phyloP scores from a whole-genome alignment of 2,888 invertebrate genomes.

The Philonicus albiceps region DNA sequence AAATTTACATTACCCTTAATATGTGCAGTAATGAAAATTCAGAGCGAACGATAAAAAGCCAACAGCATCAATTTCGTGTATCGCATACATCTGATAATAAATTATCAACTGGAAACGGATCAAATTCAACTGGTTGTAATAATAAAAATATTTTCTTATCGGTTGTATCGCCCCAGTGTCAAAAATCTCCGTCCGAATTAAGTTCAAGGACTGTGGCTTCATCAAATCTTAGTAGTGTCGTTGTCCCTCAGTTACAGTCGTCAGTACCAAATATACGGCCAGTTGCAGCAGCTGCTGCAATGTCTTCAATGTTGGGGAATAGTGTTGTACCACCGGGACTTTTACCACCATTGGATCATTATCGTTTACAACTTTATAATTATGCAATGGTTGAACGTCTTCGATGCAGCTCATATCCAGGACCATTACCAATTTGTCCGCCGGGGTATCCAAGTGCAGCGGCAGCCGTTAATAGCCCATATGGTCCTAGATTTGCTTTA shows the following conservation, averaged over 20 bases:
- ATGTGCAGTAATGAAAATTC: slow-evolving; percentile 37
- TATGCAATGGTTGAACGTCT: slow-evolving; percentile 86
- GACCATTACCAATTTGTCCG: slow-evolving; percentile 42
- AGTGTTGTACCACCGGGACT: slow-evolving; percentile 44
- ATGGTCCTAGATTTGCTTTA: slow-evolving; percentile 71
- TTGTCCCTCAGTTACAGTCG: neutral
- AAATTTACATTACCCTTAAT: neutral
- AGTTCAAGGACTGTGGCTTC: neutral
- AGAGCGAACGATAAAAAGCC: slow-evolving; percentile 16
- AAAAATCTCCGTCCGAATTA: neutral
- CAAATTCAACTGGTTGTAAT: neutral
- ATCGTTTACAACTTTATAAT: slow-evolving; percentile 85
- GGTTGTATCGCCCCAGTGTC: neutral
- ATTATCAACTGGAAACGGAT: too few species aligned
- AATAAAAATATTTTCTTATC: neutral
- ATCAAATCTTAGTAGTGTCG: neutral
- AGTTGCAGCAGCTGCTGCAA: neutral
- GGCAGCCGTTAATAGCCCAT: slow-evolving; percentile 61
- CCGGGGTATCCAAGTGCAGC: slow-evolving; percentile 46
- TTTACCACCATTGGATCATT: slow-evolving; percentile 75
- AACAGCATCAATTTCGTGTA: neutral
- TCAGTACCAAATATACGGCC: neutral
- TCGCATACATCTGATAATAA: neutral
- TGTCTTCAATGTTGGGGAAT: slow-evolving; percentile 47
- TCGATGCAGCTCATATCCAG: slow-evolving; percentile 65